Conservation (phyloP, 2,113 vertebrate species). For the Typhlomys cinereus region DNA sequence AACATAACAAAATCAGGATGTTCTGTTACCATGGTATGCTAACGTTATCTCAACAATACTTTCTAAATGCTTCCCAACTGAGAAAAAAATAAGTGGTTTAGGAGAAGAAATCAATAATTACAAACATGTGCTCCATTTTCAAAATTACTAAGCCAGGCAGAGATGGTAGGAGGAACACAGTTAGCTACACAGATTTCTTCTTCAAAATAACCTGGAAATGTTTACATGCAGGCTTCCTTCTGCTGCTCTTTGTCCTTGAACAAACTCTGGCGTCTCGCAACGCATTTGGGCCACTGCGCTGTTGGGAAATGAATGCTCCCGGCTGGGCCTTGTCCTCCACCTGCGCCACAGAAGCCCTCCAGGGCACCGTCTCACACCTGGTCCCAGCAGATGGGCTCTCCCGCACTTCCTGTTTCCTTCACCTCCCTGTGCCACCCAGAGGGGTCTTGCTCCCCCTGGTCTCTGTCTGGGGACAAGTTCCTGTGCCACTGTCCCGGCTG, state of each 20-base stretch:
- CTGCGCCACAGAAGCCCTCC: neutral
- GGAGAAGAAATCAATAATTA: neutral
- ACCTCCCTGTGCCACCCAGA: too few species aligned
- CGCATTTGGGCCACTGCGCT: neutral
- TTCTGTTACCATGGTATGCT: too few species aligned
- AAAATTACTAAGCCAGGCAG: neutral
- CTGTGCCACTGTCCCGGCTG: too few species aligned
- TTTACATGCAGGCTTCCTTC: neutral
- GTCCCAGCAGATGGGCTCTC: too few species aligned
- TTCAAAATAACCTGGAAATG: neutral
- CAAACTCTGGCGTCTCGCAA: neutral
- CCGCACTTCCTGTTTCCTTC: too few species aligned
- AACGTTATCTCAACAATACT: neutral
- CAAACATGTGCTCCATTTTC: neutral
- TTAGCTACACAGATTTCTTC: neutral
- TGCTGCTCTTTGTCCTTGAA: neutral
- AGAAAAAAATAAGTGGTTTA: neutral
- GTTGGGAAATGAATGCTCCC: fast-evolving
- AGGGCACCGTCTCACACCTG: neutral
- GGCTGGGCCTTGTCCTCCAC: fast-evolving
- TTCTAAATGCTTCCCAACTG: neutral
- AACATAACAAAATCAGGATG: neutral
- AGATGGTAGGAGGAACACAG: neutral
- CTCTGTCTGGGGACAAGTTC: neutral
- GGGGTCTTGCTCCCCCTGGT: neutral